phyloP scores from a whole-genome alignment of 53 echinoderm and acorn worm genomes.

The Actinopyga echinites region DNA sequence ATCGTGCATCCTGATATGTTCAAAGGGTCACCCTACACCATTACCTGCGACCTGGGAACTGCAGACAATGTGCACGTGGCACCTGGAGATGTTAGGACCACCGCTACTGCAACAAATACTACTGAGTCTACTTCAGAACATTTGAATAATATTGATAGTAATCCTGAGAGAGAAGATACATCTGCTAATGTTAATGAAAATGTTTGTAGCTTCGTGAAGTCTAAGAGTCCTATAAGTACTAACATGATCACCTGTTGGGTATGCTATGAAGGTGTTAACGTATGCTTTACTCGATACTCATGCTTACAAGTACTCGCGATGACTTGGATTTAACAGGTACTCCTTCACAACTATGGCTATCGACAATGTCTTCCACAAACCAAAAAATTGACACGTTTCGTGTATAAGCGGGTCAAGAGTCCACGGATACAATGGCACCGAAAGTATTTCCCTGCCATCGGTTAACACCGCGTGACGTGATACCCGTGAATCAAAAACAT shows the following conservation, averaged over 20 bases:
- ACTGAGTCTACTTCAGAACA: background rate
- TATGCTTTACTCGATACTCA: background rate
- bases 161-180: background rate
- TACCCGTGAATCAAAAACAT: background rate
- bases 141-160: background rate
- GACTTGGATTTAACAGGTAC: background rate
- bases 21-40: too few species aligned
- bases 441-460: too few species aligned
- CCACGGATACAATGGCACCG: background rate
- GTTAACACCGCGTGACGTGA: background rate
- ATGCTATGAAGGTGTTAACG: background rate
- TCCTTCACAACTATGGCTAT: background rate
- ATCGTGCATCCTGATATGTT: too few species aligned
- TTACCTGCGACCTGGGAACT: too few species aligned
- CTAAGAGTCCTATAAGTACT: background rate
- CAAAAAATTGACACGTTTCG: background rate
- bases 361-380: background rate
- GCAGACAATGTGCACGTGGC: too few species aligned
- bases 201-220: background rate
- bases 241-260: background rate
- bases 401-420: background rate
- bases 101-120: background rate
- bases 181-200: background rate
- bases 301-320: background rate
- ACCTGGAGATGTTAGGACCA: too few species aligned